Conservation (phyloP, 2,113 vertebrate genomes). For the Xyrauchen texanus region DNA sequence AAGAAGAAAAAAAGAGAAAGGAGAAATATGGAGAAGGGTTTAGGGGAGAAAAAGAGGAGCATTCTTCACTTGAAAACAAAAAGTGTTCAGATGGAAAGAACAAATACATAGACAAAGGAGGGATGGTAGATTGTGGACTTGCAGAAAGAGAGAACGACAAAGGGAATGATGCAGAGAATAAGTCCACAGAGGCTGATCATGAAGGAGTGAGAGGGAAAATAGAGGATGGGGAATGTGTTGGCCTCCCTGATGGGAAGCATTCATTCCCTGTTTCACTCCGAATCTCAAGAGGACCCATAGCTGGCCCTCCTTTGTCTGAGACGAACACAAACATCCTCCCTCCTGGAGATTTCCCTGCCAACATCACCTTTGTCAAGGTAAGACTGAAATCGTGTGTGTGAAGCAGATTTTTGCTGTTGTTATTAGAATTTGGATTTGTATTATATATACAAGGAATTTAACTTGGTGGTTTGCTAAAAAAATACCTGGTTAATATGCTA, state of each 20-base stretch:
- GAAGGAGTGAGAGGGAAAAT: neutral
- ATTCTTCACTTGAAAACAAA: too few relatives aligned
- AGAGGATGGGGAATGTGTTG: neutral
- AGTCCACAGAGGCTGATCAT: neutral
- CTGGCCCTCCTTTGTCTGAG: slow-evolving; percentile 80
- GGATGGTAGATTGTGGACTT: neutral
- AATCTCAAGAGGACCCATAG: slow-evolving; percentile 86
- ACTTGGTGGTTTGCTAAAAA: too few relatives aligned
- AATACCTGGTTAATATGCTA: too few relatives aligned
- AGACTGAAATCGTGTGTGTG: slow-evolving; percentile 50
- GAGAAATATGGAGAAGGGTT: slow-evolving; percentile 47
- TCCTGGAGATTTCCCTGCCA: slow-evolving; percentile 82
- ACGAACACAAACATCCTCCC: slow-evolving; percentile 48
- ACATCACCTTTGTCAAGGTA: slow-evolving; percentile 88
- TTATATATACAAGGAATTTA: too few relatives aligned
- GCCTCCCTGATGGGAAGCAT: slow-evolving; percentile 55
- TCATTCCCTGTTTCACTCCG: slow-evolving; percentile 82
- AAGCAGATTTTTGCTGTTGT: neutral
- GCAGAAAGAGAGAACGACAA: neutral
- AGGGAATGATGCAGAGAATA: neutral
- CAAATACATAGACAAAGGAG: neutral
- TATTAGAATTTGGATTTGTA: too few relatives aligned
- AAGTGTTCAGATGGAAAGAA: too few relatives aligned
- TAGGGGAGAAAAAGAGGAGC: slow-evolving; percentile 39
- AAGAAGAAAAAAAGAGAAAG: slow-evolving; percentile 42